Conservation (phyloP, 2,888 invertebrate genomes). For the Nebria salina region DNA sequence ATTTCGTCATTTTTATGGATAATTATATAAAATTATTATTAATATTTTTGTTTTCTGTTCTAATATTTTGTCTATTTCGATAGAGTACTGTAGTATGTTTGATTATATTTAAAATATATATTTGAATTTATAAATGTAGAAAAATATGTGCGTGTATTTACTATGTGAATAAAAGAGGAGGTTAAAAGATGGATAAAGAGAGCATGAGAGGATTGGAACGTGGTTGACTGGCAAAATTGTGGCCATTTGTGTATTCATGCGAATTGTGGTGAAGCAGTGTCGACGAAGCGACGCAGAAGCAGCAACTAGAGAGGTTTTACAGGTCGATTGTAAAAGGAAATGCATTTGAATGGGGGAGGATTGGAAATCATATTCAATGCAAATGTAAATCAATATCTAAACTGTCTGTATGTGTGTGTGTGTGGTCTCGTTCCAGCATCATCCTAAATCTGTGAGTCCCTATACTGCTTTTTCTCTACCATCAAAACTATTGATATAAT, state of each 20-base stretch:
- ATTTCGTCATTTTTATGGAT: no score
- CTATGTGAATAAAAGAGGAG: not conserved
- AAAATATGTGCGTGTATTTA: not conserved
- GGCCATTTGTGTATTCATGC: constrained; percentile 43
- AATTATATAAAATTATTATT: no score
- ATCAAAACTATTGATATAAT: not conserved
- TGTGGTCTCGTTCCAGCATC: not conserved
- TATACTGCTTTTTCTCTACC: not conserved
- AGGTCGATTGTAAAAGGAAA: constrained; percentile 47
- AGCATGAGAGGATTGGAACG: not conserved
- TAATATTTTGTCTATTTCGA: no score
- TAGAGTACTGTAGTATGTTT: no score
- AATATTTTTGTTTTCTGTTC: no score
- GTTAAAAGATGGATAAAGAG: not conserved
- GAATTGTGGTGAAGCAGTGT: constrained; percentile 2
- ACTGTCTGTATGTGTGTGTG: constrained; percentile 14
- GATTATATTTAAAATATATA: no score
- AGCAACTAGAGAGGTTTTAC: constrained; percentile 39
- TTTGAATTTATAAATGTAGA: not conserved
- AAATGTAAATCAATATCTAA: constrained; percentile 44
- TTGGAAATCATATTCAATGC: constrained; percentile 46
- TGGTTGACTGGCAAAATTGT: constrained; percentile 9
- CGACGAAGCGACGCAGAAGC: constrained; percentile 5
- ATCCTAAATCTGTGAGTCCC: not conserved
- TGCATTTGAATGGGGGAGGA: constrained; percentile 43